These are phyloP conservation scores for Tyria jacobaeae DNA, from an alignment of 2,888 invertebrate species.

Conservation along the genomic window DNA sequence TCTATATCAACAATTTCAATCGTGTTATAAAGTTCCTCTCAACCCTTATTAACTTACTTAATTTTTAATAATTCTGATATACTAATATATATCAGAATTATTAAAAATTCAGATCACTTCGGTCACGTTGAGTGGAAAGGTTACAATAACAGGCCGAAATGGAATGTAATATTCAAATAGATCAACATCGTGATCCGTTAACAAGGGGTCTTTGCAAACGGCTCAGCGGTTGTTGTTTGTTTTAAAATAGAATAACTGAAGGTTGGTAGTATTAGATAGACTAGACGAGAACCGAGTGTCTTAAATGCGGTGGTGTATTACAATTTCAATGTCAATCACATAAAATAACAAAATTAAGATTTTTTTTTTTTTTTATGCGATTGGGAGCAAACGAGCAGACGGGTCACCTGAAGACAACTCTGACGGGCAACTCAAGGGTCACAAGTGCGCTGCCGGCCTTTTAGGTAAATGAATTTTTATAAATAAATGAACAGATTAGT, in stretches of 20 bases:
- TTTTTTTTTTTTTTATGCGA: no score
- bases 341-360: no score
- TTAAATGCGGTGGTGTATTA: no score
- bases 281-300: no score
- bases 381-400: no score
- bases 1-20: no score
- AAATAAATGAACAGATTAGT: no score
- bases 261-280: neutral
- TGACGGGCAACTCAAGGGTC: no score
- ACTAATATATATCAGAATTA: neutral
- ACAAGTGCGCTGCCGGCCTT: no score
- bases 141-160: constrained; percentile 39
- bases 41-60: neutral
- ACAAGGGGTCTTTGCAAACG: constrained; percentile 35
- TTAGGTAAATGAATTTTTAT: no score
- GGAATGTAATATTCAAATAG: constrained; percentile 47
- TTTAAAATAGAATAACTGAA: neutral
- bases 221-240: constrained; percentile 33
- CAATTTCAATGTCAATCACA: no score
- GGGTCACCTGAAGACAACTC: no score
- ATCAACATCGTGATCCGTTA: constrained; percentile 29
- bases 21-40: neutral
- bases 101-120: constrained; percentile 18
- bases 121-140: constrained; percentile 23
- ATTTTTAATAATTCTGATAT: neutral